A percentile compares a stretch with the other conserved stretches of the same genome.
Evolutionary conservation across 1,140 invertebrate species (phyloP).

Genomic region (Anastrepha obliqua): DNA sequence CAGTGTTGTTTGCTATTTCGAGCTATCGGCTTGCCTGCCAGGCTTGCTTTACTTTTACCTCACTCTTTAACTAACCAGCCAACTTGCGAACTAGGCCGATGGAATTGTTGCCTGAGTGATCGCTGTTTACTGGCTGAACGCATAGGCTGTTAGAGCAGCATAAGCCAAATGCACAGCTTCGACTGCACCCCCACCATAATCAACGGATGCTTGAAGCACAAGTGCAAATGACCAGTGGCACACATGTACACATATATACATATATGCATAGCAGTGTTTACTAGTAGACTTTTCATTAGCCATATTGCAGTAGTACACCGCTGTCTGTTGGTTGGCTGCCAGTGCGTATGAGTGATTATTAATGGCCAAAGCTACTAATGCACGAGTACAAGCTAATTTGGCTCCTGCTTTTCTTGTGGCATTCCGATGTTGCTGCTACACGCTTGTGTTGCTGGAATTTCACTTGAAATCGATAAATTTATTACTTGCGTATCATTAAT

Average conservation of each 20-base stretch:
- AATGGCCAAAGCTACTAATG: neutral
- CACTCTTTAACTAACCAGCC: neutral
- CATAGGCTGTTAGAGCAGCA: no score
- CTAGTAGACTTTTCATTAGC: constrained; percentile 4
- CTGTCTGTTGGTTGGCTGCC: neutral
- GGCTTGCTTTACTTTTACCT: neutral
- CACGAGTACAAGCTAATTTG: neutral
- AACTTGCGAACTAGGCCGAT: neutral
- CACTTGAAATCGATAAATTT: constrained; percentile 40
- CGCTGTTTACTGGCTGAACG: neutral
- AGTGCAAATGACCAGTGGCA: neutral
- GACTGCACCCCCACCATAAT: neutral
- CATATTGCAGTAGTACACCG: neutral
- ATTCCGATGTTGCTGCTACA: neutral
- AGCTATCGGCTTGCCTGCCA: neutral
- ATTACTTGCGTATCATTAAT: constrained; percentile 35
- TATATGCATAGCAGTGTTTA: neutral
- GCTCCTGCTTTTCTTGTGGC: neutral
- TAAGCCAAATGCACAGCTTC: neutral
- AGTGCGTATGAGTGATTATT: constrained; percentile 1
- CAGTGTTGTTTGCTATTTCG: neutral
- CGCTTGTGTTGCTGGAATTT: neutral
- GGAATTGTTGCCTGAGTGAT: constrained; percentile 9
- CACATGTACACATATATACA: neutral
- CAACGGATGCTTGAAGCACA: neutral